Base-by-base conservation (phyloP, 2,113 vertebrate species). In the Saimiri boliviensis region DNA sequence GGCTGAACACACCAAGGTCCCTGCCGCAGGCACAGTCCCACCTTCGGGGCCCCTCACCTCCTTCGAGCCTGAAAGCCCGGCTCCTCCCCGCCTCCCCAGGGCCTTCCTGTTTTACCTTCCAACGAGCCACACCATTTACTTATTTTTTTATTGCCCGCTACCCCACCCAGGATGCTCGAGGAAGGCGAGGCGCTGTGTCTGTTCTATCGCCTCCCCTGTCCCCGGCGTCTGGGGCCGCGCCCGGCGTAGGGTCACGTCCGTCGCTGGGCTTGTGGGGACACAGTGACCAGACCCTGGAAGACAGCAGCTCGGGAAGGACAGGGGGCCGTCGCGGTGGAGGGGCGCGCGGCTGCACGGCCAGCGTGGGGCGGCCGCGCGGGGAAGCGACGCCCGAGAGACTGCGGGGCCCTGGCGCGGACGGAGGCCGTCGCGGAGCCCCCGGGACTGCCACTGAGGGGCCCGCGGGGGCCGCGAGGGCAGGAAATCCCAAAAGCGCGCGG, bases 361-460 rank as follows among this genome's bases (percentile, higher is more conserved):
- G 60, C 60, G 27, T 30, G 60, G 47, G 32, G 77, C 30, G 32
- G 25, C 5, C 42, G 23, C 25, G 25, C 7, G 19, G 20, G 40
- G 82, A 19, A 1, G 56, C 47, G 16, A 30, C 1, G 35, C 8
- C 6, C 0, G 3, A 9, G 8, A 23, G 13, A 35, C 0, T 27
- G 42, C 84, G 40, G 17, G 14, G 27, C 52, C 7, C 21, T 8
- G 35, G 47, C 8, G 71, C 27, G 37, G 35, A 20, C n/a, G n/a
- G 45, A 23, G 52, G 21, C 56, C 40, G 32, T 42, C 70, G 5
- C 20, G 9, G 77, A 63, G 13, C 60, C 27, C 52, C 37, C 25
- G 47, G 4, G 60, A 30, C 60, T 63, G 60, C 60, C 60, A 30
- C 60, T 6, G 60, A 63, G 60, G 60, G 60, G 60, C 30, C 60